Evolutionary conservation across 1,140 invertebrate genomes (phyloP).

Genomic region (Drosophila tani): DNA sequence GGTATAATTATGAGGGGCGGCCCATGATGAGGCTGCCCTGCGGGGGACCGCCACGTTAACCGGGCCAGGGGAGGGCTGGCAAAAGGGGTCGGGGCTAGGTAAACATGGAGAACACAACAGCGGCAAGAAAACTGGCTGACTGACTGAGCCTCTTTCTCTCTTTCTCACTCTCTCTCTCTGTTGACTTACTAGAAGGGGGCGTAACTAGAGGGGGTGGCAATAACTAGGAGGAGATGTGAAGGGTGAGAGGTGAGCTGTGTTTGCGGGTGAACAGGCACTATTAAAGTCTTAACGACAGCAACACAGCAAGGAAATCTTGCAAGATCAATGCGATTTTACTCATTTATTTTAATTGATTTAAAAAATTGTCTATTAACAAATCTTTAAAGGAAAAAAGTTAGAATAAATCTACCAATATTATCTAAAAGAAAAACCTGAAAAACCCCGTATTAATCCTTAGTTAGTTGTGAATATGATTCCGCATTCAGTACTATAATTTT

Average conservation of each 20-base stretch:
- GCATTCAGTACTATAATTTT: too few relatives aligned
- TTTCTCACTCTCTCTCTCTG: slow-evolving; percentile 22
- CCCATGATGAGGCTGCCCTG: slow-evolving; percentile 25
- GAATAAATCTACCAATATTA: too few relatives aligned
- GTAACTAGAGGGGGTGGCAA: slow-evolving; percentile 5
- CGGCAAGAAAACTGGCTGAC: slow-evolving; percentile 56
- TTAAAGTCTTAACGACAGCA: slow-evolving; percentile 66
- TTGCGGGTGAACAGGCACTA: slow-evolving; percentile 55
- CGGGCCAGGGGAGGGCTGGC: background rate
- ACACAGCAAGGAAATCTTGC: slow-evolving; percentile 3
- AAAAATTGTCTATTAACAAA: background rate
- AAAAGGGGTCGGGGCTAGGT: slow-evolving; percentile 44
- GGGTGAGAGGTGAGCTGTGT: slow-evolving; percentile 5
- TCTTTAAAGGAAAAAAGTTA: too few relatives aligned
- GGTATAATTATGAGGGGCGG: slow-evolving; percentile 39
- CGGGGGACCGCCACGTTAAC: background rate
- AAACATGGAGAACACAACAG: slow-evolving; percentile 64
- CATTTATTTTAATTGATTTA: background rate
- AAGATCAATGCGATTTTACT: background rate
- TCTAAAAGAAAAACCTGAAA: too few relatives aligned
- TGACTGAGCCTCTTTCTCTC: slow-evolving; percentile 35
- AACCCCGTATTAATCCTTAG: too few relatives aligned
- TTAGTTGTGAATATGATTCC: too few relatives aligned
- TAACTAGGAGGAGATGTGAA: background rate
- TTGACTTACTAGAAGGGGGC: slow-evolving; percentile 57